phyloP scores from a whole-genome alignment of 2,113 vertebrate species.

The Elgaria multicarinata region DNA sequence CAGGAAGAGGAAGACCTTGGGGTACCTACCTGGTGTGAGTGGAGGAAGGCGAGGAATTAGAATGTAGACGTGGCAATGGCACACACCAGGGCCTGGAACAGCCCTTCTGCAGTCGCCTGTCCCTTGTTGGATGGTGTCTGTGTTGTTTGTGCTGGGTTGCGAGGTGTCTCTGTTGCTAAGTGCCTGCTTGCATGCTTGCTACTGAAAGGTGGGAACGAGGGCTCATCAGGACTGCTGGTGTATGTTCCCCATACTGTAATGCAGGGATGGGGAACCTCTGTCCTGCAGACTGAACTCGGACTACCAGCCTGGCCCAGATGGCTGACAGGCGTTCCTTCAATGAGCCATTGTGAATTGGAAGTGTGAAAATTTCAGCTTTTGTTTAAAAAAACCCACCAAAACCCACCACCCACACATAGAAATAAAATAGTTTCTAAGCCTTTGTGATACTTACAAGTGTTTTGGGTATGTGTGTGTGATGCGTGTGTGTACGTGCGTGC shows the following conservation, averaged over 20 bases:
- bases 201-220: neutral
- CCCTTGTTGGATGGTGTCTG: neutral
- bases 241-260: neutral
- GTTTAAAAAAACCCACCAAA: neutral
- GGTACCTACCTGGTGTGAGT: neutral
- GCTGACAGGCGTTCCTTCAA: no score
- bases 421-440: neutral
- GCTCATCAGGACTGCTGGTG: neutral
- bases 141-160: neutral
- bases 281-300: no score
- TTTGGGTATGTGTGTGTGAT: neutral
- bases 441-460: neutral
- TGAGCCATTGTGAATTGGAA: neutral
- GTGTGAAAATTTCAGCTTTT: neutral
- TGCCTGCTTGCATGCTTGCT: neutral
- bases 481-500: neutral
- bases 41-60: neutral
- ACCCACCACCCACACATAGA: neutral
- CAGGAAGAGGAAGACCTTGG: neutral
- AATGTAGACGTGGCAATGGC: neutral
- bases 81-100: neutral
- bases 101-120: neutral
- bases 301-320: no score
- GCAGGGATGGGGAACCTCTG: no score
- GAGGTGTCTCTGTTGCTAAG: neutral